phyloP scores from a whole-genome alignment of 2,888 invertebrate species.

The Copidosoma aretas region DNA sequence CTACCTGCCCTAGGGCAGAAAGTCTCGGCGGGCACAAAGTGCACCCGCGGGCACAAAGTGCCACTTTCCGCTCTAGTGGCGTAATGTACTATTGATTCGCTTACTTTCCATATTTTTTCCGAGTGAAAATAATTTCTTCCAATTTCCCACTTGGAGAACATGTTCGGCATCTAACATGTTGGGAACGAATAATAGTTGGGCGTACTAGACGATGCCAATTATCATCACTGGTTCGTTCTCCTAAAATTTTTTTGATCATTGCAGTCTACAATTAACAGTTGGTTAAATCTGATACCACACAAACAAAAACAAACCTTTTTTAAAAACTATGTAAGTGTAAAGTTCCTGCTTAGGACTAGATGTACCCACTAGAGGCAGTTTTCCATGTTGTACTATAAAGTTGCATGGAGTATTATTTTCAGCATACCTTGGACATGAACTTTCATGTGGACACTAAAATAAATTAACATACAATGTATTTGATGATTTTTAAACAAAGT shows the following conservation, averaged over 20 bases:
- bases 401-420: slow-evolving; percentile 78
- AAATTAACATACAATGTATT: neutral
- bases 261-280: slow-evolving; percentile 23
- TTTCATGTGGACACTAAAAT: slow-evolving; percentile 81
- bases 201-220: slow-evolving; percentile 84
- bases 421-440: slow-evolving; percentile 74
- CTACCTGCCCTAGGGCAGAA: too few species aligned
- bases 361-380: slow-evolving; percentile 64
- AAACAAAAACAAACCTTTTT: slow-evolving; percentile 69
- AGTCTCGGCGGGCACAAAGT: too few species aligned
- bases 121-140: slow-evolving; percentile 78
- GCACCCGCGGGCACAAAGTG: too few species aligned
- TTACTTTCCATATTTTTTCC: slow-evolving; percentile 77
- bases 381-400: slow-evolving; percentile 72
- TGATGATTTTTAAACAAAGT: neutral
- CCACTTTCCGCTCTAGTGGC: too few species aligned
- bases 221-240: slow-evolving; percentile 62
- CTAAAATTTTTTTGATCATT: slow-evolving; percentile 50
- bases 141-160: slow-evolving; percentile 79
- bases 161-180: slow-evolving; percentile 78
- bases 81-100: too few species aligned
- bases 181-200: slow-evolving; percentile 72
- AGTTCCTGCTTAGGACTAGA: slow-evolving; percentile 65
- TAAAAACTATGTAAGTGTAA: slow-evolving; percentile 83
- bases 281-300: slow-evolving; percentile 3